These are phyloP conservation scores for Aleiodes alternator DNA, from an alignment of 2,888 invertebrate genomes.

Conservation along the genomic window DNA sequence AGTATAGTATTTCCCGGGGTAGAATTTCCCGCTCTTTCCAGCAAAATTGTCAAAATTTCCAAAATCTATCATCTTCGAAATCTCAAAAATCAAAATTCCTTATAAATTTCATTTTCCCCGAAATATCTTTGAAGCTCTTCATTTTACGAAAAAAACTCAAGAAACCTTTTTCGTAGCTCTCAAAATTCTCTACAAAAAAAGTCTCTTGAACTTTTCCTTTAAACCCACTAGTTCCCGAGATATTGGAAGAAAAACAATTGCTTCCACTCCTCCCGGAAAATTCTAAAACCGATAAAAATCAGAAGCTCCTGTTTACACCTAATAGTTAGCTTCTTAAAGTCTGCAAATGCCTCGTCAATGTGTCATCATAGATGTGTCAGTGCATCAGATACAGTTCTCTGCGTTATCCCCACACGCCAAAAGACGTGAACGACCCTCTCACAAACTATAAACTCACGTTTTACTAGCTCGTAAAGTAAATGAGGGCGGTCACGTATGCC, in stretches of 20 bases:
- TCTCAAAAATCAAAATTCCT: too few relatives aligned
- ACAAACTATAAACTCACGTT: slow-evolving; percentile 71
- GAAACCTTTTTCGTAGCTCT: too few relatives aligned
- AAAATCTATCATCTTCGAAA: too few relatives aligned
- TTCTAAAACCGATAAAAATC: not conserved
- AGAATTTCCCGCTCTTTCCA: too few relatives aligned
- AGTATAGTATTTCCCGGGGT: too few relatives aligned
- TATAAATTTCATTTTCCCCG: too few relatives aligned
- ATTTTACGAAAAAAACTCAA: too few relatives aligned
- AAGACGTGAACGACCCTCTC: slow-evolving; percentile 59
- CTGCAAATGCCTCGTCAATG: slow-evolving; percentile 37
- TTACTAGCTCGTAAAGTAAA: slow-evolving; percentile 73
- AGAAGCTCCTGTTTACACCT: slow-evolving; percentile 49
- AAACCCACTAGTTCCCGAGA: too few relatives aligned
- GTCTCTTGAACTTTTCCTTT: too few relatives aligned
- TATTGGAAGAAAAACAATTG: not conserved
- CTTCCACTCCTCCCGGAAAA: not conserved
- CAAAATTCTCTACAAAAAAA: not conserved
- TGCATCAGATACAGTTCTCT: slow-evolving; percentile 40
- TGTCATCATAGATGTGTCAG: slow-evolving; percentile 48
- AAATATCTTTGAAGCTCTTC: too few relatives aligned
- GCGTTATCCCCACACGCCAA: slow-evolving; percentile 56
- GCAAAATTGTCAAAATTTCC: too few relatives aligned
- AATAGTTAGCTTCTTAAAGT: slow-evolving; percentile 48
- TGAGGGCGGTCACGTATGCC: slow-evolving; percentile 72